A percentile compares a stretch with the other conserved stretches of the same genome.
Conservation (phyloP, 2,113 vertebrate genomes). For the Herpetotheres cachinnans region DNA sequence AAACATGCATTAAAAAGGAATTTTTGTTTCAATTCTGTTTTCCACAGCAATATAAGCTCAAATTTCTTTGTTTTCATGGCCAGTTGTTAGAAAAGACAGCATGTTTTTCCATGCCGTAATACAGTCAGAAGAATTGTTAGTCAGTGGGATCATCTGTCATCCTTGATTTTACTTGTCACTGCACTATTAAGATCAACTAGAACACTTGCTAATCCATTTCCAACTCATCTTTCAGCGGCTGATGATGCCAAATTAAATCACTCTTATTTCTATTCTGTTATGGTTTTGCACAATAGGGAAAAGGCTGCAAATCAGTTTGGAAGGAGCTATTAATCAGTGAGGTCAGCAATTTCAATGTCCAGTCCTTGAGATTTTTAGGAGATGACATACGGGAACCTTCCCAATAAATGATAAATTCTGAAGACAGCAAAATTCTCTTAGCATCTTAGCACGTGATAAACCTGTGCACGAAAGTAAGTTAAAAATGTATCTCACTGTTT, state of each 20-base stretch:
- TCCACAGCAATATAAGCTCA: background rate
- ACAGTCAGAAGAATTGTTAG: background rate
- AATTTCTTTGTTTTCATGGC: background rate
- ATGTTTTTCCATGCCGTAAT: background rate
- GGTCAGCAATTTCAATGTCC: background rate
- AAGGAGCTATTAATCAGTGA: background rate
- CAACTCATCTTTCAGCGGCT: background rate
- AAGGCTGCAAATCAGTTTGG: background rate
- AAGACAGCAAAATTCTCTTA: background rate
- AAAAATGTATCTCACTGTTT: background rate
- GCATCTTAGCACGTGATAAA: too few species aligned
- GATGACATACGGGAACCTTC: background rate
- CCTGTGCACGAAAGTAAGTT: too few species aligned
- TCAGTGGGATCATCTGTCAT: background rate
- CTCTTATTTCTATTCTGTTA: background rate
- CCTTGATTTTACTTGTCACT: background rate
- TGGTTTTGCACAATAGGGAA: background rate
- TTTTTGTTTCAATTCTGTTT: background rate
- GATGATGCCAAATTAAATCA: background rate
- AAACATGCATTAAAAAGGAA: background rate
- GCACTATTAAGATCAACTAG: background rate
- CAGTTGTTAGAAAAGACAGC: background rate
- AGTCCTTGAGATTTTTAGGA: background rate
- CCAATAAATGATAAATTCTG: background rate
- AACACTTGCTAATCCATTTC: background rate